Evolutionary conservation across 2,113 vertebrate genomes (phyloP).

Genomic region (Mola mola): DNA sequence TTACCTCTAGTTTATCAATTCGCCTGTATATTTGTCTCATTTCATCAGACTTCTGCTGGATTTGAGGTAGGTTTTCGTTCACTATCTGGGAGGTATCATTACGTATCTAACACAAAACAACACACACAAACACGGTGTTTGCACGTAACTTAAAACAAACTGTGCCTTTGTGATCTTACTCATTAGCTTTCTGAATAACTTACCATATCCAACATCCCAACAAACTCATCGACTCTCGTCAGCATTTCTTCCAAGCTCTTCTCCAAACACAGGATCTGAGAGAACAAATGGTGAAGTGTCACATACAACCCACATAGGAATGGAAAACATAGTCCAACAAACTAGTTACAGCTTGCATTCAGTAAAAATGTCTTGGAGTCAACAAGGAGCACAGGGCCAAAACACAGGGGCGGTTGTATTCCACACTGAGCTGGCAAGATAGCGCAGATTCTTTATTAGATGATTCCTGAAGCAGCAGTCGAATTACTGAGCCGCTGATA

Average conservation of each 20-base stretch:
- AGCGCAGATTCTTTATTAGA: too few species aligned
- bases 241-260: constrained; percentile 92
- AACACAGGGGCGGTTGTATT: constrained; percentile 55
- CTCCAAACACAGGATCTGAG: constrained; percentile 86
- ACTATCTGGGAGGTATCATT: constrained; percentile 92
- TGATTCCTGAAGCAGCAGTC: too few species aligned
- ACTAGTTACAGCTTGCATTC: neutral
- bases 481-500: too few species aligned
- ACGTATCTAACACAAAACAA: constrained; percentile 81
- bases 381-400: neutral
- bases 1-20: constrained; percentile 93
- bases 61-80: constrained; percentile 92
- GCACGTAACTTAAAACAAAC: neutral
- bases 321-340: neutral
- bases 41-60: constrained; percentile 89
- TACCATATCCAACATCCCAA: constrained; percentile 97
- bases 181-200: neutral
- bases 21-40: constrained; percentile 91
- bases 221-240: constrained; percentile 94
- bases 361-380: neutral
- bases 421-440: neutral
- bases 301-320: too few species aligned
- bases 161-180: too few species aligned
- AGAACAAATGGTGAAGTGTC: too few species aligned
- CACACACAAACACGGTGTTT: neutral